A percentile compares a stretch with the other conserved stretches of the same genome.
These are phyloP conservation scores for Quadroppia sp. DNA, from an alignment of 2,888 invertebrate genomes.

Conservation along the genomic window DNA sequence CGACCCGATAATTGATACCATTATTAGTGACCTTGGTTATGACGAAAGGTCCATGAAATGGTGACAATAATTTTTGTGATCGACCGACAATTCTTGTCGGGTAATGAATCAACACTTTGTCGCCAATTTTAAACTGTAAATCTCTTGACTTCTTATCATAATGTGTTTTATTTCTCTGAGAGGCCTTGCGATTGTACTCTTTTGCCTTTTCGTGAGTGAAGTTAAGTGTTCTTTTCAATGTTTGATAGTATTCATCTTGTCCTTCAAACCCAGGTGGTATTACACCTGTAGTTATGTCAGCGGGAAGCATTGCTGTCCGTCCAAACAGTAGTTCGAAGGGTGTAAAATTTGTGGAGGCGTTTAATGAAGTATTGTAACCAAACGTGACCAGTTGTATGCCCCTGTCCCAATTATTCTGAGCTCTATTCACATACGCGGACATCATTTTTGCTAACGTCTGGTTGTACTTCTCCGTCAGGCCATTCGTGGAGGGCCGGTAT, in stretches of 20 bases:
- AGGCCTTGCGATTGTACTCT: background rate
- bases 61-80: constrained; percentile 37
- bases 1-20: background rate
- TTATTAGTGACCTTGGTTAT: background rate
- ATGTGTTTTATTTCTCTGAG: background rate
- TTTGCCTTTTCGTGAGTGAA: background rate
- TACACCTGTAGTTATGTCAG: constrained; percentile 36
- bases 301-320: constrained; percentile 44
- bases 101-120: constrained; percentile 32
- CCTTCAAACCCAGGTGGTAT: background rate
- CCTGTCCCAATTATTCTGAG: constrained; percentile 46
- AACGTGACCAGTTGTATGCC: constrained; percentile 43
- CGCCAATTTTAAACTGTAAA: constrained; percentile 19
- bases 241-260: background rate
- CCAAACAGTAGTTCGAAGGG: constrained; percentile 47
- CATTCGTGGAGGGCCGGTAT: background rate
- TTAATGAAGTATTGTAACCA: constrained; percentile 46
- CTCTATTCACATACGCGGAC: constrained; percentile 43
- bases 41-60: constrained; percentile 36
- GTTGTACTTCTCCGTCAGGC: background rate
- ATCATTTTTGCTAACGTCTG: constrained; percentile 37
- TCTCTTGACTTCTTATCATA: background rate
- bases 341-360: constrained; percentile 43
- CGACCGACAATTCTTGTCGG: constrained; percentile 29
- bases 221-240: background rate